phyloP scores from a whole-genome alignment of 2,888 invertebrate genomes.

The Eilema griseolum region DNA sequence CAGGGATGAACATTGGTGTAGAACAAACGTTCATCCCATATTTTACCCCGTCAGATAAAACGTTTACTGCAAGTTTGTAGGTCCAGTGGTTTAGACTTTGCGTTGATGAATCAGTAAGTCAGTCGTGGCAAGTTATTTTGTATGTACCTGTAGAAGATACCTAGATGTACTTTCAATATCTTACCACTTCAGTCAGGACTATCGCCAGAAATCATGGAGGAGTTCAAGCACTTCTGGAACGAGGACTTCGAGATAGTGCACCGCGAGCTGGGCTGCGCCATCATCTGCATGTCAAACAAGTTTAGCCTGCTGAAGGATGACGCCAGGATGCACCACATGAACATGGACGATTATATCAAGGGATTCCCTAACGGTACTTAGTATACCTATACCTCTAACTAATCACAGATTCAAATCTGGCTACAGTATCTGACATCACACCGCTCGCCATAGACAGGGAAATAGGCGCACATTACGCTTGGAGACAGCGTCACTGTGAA shows the following conservation, averaged over 20 bases:
- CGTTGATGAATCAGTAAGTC: too few species aligned
- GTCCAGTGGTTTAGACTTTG: too few species aligned
- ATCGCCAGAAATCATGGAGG: conserved; percentile 71
- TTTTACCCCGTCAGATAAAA: too few species aligned
- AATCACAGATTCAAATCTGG: background rate
- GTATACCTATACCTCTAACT: background rate
- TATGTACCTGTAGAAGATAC: too few species aligned
- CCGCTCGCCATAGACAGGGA: too few species aligned
- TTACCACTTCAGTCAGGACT: conserved; percentile 69
- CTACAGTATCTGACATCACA: background rate
- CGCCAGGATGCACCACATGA: conserved; percentile 77
- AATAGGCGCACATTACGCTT: too few species aligned
- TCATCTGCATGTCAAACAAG: conserved; percentile 84
- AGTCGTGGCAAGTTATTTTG: too few species aligned
- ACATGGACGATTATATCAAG: conserved; percentile 80
- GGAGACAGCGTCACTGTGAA: too few species aligned
- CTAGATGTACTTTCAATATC: background rate
- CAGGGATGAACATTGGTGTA: too few species aligned
- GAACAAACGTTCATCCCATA: too few species aligned
- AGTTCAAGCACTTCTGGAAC: conserved; percentile 82
- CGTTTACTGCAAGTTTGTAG: too few species aligned
- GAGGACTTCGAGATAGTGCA: conserved; percentile 82
- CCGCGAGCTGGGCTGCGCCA: conserved; percentile 81
- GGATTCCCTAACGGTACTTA: conserved; percentile 74
- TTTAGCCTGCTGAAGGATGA: conserved; percentile 78